A percentile compares a stretch with the other conserved stretches of the same genome.
Conservation (phyloP, 2,797 vertebrate genomes). For the Brotula barbata region DNA sequence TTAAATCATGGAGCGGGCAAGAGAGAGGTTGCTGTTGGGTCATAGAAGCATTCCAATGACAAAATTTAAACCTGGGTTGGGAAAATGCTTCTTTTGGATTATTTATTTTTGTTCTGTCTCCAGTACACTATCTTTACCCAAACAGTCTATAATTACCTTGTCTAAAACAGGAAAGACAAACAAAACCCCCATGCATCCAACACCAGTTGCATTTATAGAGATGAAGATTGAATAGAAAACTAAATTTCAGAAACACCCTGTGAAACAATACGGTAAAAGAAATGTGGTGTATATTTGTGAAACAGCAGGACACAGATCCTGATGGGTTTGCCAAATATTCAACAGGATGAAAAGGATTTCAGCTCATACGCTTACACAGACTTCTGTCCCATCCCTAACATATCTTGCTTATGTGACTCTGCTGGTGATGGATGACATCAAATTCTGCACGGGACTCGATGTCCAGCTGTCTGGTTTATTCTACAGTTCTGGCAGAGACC, state of each 20-base stretch:
- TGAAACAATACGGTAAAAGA: not conserved
- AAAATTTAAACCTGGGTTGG: conserved; percentile 10
- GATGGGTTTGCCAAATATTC: not conserved
- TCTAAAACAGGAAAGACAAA: no score
- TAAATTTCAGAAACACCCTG: no score
- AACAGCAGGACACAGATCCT: not conserved
- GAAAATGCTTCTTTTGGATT: conserved; percentile 7
- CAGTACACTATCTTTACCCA: not conserved
- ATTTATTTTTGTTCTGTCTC: conserved; percentile 7
- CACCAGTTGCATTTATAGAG: no score
- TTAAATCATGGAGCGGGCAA: conserved; percentile 49
- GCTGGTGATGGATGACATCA: conserved; percentile 42
- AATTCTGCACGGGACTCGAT: conserved; percentile 35
- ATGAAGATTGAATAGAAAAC: no score
- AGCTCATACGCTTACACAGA: conserved; percentile 7
- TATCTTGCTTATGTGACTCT: conserved; percentile 27
- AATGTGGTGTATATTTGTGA: not conserved
- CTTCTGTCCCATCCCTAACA: conserved; percentile 29
- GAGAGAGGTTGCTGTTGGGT: conserved; percentile 12
- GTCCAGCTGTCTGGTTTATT: conserved; percentile 63
- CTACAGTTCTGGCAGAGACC: conserved; percentile 38
- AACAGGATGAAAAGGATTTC: conserved; percentile 32
- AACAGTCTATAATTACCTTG: not conserved
- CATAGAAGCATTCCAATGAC: conserved; percentile 10
- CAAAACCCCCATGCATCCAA: conserved; percentile 2